Evolutionary conservation across 1,140 invertebrate species (phyloP).

Genomic region (Meloidogyne chitwoodi): DNA sequence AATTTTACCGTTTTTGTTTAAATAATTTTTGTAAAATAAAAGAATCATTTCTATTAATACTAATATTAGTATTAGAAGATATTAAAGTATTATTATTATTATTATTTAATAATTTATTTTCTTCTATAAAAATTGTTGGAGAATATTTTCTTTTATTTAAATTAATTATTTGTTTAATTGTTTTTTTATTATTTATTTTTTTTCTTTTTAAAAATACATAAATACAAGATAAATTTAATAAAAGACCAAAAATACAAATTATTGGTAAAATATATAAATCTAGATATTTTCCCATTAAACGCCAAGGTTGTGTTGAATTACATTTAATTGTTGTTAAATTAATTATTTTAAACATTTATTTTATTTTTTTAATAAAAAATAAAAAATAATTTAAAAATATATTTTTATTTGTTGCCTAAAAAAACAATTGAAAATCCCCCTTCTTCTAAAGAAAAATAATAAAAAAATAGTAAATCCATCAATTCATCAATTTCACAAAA

Average conservation of each 20-base stretch:
- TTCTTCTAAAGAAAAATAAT: not conserved
- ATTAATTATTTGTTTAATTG: not conserved
- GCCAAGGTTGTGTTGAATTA: slow-evolving; percentile 40
- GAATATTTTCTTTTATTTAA: not conserved
- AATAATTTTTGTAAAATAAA: not conserved
- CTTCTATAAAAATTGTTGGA: not conserved
- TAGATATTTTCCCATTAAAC: slow-evolving; percentile 40
- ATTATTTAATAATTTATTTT: not conserved
- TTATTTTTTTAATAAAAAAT: too few species aligned
- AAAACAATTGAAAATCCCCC: not conserved
- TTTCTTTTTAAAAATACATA: slow-evolving; percentile 32
- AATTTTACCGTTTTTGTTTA: not conserved
- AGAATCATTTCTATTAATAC: not conserved
- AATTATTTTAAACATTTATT: not conserved
- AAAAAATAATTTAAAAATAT: too few species aligned
- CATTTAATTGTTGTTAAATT: slow-evolving; percentile 7
- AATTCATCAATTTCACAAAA: not conserved
- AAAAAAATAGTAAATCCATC: too few species aligned
- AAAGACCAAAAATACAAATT: slow-evolving; percentile 43
- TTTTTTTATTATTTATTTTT: not conserved
- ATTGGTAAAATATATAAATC: slow-evolving; percentile 50
- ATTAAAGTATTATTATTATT: not conserved
- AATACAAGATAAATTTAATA: slow-evolving; percentile 42
- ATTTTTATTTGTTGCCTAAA: too few species aligned
- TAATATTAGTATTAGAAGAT: not conserved